Evolutionary conservation across 2,888 invertebrate species (phyloP).

Genomic region (Marasmarcha lunaedactyla): DNA sequence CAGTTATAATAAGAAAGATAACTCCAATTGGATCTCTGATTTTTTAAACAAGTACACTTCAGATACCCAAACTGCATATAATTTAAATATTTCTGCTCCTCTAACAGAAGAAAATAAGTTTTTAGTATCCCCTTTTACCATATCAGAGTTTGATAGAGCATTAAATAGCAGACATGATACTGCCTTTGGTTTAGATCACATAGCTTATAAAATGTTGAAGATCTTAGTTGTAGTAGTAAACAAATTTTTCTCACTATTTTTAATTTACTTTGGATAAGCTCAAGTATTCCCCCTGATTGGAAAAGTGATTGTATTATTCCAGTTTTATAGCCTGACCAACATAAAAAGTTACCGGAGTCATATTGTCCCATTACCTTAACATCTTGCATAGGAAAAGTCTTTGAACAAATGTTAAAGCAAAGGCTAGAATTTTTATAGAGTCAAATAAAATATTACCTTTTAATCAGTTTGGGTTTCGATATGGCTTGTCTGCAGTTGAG

Average conservation of each 20-base stretch:
- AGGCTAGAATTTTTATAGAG: slow-evolving; percentile 10
- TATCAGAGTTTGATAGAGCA: slow-evolving; percentile 3
- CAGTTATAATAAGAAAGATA: background rate
- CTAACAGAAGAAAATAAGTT: background rate
- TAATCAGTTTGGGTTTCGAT: slow-evolving; percentile 13
- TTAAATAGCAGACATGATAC: slow-evolving; percentile 4
- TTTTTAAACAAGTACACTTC: slow-evolving; percentile 1
- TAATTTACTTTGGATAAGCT: slow-evolving; percentile 4
- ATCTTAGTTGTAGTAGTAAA: background rate
- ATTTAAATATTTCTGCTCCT: background rate
- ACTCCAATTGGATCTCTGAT: background rate
- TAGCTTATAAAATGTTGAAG: slow-evolving; percentile 1
- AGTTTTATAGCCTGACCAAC: slow-evolving; percentile 9
- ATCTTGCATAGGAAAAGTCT: slow-evolving; percentile 12
- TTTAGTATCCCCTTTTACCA: slow-evolving; percentile 3
- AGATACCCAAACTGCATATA: background rate
- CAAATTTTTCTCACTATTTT: slow-evolving; percentile 1
- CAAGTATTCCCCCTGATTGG: slow-evolving; percentile 7
- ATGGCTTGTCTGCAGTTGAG: slow-evolving; percentile 8
- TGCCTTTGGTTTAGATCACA: slow-evolving; percentile 5
- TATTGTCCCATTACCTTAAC: slow-evolving; percentile 12
- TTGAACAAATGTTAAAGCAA: slow-evolving; percentile 12
- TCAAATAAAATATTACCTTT: slow-evolving; percentile 10
- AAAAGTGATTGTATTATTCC: slow-evolving; percentile 11
- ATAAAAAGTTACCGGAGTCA: slow-evolving; percentile 3